Percentiles rank a stretch among this genome's conserved stretches.
Evolutionary conservation across 2,888 invertebrate species (phyloP).

Genomic region (Sceliomorpha sp.): DNA sequence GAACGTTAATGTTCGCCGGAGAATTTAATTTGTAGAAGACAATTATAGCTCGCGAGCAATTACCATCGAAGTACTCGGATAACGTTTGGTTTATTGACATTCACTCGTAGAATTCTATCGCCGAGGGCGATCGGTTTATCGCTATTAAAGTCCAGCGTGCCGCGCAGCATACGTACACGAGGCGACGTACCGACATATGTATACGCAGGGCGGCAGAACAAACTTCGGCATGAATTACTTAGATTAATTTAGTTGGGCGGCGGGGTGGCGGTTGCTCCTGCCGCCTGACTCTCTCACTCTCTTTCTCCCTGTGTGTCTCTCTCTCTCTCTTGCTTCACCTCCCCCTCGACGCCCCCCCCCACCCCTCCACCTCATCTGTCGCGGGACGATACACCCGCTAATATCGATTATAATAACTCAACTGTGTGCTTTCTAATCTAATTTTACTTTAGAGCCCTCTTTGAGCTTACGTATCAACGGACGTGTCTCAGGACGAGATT

Average conservation of each 20-base stretch:
- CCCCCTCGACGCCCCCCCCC: conserved; percentile 39
- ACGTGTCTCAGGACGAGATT: conserved; percentile 32
- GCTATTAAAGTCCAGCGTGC: conserved; percentile 54
- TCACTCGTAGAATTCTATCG: conserved; percentile 50
- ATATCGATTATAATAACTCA: conserved; percentile 74
- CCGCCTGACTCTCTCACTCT: conserved; percentile 61
- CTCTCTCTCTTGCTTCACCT: conserved; percentile 7
- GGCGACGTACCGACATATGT: conserved; percentile 36
- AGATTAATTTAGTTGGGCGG: conserved; percentile 73
- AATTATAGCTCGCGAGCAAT: conserved; percentile 54
- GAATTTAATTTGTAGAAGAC: conserved; percentile 52
- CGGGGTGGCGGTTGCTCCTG: conserved; percentile 62
- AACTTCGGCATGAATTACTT: conserved; percentile 78
- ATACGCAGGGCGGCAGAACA: conserved; percentile 61
- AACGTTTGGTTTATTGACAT: conserved; percentile 55
- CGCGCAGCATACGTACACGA: conserved; percentile 39
- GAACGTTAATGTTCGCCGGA: conserved; percentile 32
- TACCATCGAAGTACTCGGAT: conserved; percentile 50
- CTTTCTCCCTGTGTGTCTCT: conserved; percentile 31
- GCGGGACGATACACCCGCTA: conserved; percentile 58
- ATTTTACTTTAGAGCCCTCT: conserved; percentile 61
- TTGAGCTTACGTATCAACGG: conserved; percentile 38
- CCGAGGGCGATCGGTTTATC: conserved; percentile 52
- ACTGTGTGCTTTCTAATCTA: conserved; percentile 68
- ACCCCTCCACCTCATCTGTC: conserved; percentile 19